Base-by-base conservation (phyloP, 2,113 vertebrate species). In the Jaculus jaculus region DNA sequence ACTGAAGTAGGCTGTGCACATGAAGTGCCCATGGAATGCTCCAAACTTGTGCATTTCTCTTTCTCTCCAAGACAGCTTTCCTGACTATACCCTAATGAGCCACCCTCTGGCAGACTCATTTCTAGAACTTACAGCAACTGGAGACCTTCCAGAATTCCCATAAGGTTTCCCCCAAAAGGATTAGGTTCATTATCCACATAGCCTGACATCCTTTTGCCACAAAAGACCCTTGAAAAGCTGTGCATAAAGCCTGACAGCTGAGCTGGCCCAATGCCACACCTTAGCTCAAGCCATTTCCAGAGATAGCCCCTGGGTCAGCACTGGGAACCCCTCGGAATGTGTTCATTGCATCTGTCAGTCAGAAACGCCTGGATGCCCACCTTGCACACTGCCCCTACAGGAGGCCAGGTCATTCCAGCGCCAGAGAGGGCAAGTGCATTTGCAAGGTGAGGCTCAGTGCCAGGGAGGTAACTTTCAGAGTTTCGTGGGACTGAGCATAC, bases 161-260 rank as follows among this genome's bases (percentile, higher is more conserved):
- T 12, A 28, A 39, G 54, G 16, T 34, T 77, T n/a, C 39, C 18
- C 0, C 16, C 34, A 17, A 17, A 11, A 51, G 8, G 72, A 15
- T 1, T 2, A 11, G 9, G 3, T 5, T 26, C 28, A 21, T 1
- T 26, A 0, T 2, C 1, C 23, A 3, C 1, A 0, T 0, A 0
- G 26, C 63, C 13, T 2, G 3, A 32, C 6, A 26, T 51, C 17
- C 13, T 54, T 54, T 16, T 2, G 7, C 17, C 0, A 37, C 23
- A 5, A 6, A 4, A 15, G 68, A 4, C 20, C 17, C 17, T 7
- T 5, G 37, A 10, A 15, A 32, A 24, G 12, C 2, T n/a, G 39
- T 15, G n/a, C 37, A 2, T 20, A 0, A 6, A 24, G 13, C 4
- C 13, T 16, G 6, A 26, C 37, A 7, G 30, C 72, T 26, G 72